Evolutionary conservation across 2,888 invertebrate species (phyloP).

Genomic region (Mesorhabditis belari): DNA sequence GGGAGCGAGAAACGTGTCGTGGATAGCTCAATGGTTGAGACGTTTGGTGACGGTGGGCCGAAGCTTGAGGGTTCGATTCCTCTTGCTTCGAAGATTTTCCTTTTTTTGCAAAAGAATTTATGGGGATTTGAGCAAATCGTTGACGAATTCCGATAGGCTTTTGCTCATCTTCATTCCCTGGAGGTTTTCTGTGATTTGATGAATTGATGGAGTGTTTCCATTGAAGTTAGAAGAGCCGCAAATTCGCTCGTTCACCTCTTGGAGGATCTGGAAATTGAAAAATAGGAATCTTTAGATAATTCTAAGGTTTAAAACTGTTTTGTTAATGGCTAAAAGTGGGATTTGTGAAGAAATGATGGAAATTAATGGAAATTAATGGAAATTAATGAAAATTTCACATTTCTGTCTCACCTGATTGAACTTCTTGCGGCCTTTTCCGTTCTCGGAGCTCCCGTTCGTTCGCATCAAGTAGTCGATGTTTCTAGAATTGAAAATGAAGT

Average conservation of each 20-base stretch:
- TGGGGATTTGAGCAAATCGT: constrained; percentile 19
- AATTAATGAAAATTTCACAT: background rate
- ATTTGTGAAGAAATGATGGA: too few species aligned
- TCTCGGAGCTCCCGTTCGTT: constrained; percentile 19
- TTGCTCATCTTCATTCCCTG: constrained; percentile 38
- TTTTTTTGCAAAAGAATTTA: too few species aligned
- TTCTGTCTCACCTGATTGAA: constrained; percentile 36
- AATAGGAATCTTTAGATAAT: too few species aligned
- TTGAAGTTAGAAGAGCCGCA: background rate
- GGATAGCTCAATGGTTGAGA: too few species aligned
- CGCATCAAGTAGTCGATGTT: constrained; percentile 61
- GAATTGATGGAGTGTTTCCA: background rate
- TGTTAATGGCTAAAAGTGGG: too few species aligned
- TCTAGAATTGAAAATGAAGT: too few species aligned
- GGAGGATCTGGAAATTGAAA: constrained; percentile 24
- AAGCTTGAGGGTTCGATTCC: too few species aligned
- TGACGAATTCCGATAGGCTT: constrained; percentile 34
- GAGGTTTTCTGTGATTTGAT: constrained; percentile 16
- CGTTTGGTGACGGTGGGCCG: too few species aligned
- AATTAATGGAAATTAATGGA: too few species aligned
- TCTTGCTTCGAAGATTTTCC: too few species aligned
- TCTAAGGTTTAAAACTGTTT: background rate
- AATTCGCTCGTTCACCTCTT: constrained; percentile 33
- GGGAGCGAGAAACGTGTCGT: too few species aligned
- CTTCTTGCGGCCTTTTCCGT: constrained; percentile 21